Evolutionary conservation across 2,113 vertebrate genomes (phyloP).

Genomic region (Cnemophilus loriae): DNA sequence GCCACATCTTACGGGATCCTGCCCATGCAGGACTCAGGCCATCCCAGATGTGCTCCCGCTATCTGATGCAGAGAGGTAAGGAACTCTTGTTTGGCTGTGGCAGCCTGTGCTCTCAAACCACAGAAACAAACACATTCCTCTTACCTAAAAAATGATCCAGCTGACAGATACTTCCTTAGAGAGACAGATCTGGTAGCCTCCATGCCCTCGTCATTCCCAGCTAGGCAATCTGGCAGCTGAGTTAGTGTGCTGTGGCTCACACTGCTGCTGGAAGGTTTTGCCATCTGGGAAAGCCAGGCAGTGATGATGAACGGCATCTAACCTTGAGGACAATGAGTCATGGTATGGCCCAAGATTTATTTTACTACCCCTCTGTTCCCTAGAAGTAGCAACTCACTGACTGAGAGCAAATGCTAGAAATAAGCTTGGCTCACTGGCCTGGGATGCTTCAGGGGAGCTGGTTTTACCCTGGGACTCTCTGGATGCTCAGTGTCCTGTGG

Average conservation of each 20-base stretch:
- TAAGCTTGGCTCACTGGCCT: background rate
- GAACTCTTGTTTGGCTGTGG: background rate
- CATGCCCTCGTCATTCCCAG: fast-evolving
- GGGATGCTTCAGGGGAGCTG: background rate
- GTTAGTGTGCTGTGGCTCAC: fast-evolving
- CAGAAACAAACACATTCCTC: background rate
- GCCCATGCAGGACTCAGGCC: background rate
- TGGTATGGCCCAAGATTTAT: background rate
- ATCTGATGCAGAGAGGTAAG: background rate
- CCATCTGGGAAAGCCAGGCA: background rate
- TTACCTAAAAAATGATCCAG: background rate
- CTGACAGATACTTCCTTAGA: background rate
- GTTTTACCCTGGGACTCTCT: background rate
- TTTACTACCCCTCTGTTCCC: background rate
- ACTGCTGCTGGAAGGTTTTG: background rate
- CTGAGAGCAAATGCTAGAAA: background rate
- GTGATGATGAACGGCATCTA: background rate
- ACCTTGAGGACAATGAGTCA: background rate
- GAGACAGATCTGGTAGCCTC: background rate
- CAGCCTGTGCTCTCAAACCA: background rate
- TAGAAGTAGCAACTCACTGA: background rate
- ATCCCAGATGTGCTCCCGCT: background rate
- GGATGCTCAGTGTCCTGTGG: background rate
- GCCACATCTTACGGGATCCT: background rate
- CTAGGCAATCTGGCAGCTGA: background rate